Percentiles rank a stretch among this genome's conserved stretches.
phyloP scores from a whole-genome alignment of 2,797 vertebrate species.

The Rhynchotus rufescens region DNA sequence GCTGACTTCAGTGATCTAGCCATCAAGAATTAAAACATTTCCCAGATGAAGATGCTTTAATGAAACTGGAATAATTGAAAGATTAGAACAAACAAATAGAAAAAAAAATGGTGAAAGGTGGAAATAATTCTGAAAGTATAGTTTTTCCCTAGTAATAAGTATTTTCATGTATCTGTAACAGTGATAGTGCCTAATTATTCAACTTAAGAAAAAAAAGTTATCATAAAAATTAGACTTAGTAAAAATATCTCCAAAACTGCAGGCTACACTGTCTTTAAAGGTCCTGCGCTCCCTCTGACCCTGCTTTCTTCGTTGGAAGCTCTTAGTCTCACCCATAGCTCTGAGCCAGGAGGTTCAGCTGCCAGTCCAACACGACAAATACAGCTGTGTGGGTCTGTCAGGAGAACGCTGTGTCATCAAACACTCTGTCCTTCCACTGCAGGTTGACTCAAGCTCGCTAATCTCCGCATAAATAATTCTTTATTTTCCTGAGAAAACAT shows the following conservation, averaged over 20 bases:
- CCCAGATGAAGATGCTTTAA: background rate
- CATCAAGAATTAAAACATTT: background rate
- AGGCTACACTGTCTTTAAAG: background rate
- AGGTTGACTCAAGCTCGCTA: constrained; percentile 30
- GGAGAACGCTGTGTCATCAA: background rate
- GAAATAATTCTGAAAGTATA: background rate
- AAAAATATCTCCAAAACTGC: background rate
- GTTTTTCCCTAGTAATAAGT: background rate
- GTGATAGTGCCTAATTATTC: background rate
- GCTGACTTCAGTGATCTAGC: background rate
- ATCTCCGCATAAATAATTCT: constrained; percentile 55
- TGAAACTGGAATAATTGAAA: background rate
- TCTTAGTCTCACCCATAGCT: accelerated
- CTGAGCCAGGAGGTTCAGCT: background rate
- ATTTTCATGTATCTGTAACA: background rate
- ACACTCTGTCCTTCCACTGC: constrained; percentile 5
- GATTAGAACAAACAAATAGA: background rate
- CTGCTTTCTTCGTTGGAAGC: background rate
- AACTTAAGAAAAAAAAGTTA: background rate
- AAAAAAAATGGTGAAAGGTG: background rate
- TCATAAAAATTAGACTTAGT: background rate
- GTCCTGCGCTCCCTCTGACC: background rate
- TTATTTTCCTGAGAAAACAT: constrained; percentile 53
- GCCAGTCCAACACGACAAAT: background rate
- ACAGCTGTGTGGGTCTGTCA: background rate